phyloP scores from a whole-genome alignment of 1,140 invertebrate genomes.

The Drosophila melanica region DNA sequence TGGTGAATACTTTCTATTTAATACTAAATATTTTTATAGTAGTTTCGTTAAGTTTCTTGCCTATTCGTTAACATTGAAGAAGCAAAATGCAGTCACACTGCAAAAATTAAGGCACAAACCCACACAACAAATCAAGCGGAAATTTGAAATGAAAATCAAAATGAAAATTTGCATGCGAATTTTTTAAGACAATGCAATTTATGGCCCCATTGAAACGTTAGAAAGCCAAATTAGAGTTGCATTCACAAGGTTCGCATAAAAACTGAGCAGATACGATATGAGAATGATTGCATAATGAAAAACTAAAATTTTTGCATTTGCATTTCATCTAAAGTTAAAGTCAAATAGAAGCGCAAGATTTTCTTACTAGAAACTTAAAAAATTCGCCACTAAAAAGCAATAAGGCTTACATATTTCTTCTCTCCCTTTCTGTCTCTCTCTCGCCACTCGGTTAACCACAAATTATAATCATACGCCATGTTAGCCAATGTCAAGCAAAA shows the following conservation, averaged over 20 bases:
- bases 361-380: no score
- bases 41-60: no score
- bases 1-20: no score
- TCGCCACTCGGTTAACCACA: no score
- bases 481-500: background rate
- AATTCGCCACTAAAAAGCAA: no score
- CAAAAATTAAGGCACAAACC: conserved; percentile 17
- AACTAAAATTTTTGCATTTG: background rate
- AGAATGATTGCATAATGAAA: conserved; percentile 16
- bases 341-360: no score
- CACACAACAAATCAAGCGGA: conserved; percentile 18
- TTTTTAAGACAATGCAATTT: conserved; percentile 38
- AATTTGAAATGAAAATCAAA: conserved; percentile 42
- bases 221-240: conserved; percentile 28
- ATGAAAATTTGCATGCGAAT: conserved; percentile 33
- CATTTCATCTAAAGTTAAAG: no score
- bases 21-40: no score
- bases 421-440: no score
- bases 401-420: no score
- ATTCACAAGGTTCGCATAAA: conserved; percentile 27
- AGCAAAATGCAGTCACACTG: conserved; percentile 4
- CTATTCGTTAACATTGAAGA: no score
- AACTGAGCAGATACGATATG: background rate
- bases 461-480: conserved; percentile 7
- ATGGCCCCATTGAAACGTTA: conserved; percentile 15